A percentile compares a stretch with the other conserved stretches of the same genome.
Evolutionary conservation across 2,113 vertebrate species (phyloP).

Genomic region (Caranx ignobilis): DNA sequence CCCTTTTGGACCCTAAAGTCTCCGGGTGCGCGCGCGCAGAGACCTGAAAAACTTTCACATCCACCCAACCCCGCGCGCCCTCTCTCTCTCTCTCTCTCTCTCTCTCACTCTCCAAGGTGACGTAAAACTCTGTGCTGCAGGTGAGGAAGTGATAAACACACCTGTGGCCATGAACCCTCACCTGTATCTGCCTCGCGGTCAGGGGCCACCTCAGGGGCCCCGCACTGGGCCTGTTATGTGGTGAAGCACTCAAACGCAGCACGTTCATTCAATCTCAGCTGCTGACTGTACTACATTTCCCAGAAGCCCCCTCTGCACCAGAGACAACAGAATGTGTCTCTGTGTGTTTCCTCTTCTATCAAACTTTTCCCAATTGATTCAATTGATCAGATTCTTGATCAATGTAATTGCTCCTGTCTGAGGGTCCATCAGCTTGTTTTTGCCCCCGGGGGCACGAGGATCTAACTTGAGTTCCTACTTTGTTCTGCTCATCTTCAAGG

Average conservation of each 20-base stretch:
- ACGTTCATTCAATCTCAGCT: background rate
- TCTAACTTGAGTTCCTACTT: no score
- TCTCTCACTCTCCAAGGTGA: background rate
- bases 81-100: no score
- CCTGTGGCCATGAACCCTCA: background rate
- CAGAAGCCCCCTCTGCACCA: background rate
- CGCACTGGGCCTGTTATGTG: no score
- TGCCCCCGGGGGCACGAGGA: no score
- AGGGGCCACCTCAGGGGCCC: background rate
- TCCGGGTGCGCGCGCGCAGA: constrained; percentile 21
- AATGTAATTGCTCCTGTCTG: no score
- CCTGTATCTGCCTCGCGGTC: background rate
- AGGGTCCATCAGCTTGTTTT: no score
- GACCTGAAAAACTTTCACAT: constrained; percentile 6
- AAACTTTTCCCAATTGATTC: no score
- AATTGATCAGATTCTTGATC: no score
- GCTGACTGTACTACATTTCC: constrained; percentile 8
- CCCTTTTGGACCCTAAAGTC: constrained; percentile 67
- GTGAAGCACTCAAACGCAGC: background rate
- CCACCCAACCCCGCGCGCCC: background rate
- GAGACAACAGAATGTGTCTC: no score
- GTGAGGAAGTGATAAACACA: constrained; percentile 7
- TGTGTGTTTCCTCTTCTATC: no score
- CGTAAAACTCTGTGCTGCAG: constrained; percentile 7
- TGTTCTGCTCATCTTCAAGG: no score